Conservation (phyloP, 2,113 vertebrate species). For the Syngnathoides biaculeatus region DNA sequence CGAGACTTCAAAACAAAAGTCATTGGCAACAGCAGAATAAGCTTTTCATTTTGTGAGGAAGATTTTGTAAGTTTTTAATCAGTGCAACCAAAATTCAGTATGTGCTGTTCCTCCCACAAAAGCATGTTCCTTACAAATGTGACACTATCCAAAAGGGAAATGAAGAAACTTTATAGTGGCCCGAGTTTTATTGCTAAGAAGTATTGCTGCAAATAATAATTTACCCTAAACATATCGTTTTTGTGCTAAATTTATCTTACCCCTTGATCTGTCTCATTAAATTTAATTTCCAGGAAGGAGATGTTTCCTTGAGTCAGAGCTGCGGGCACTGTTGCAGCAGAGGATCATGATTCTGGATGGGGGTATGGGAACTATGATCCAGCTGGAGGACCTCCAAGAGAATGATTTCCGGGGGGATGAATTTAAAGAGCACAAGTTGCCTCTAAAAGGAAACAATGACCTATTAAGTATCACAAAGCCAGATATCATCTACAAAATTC, state of each 20-base stretch:
- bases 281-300: conserved; percentile 23
- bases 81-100: too few relatives aligned
- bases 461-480: conserved; percentile 89
- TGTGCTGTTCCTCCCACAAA: too few relatives aligned
- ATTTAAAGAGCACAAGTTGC: conserved; percentile 81
- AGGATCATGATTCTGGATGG: conserved; percentile 94
- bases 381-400: conserved; percentile 78
- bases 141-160: too few relatives aligned
- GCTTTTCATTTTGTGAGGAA: too few relatives aligned
- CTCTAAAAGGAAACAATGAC: conserved; percentile 93
- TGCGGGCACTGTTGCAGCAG: conserved; percentile 76
- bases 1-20: too few relatives aligned
- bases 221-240: too few relatives aligned
- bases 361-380: conserved; percentile 99
- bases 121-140: too few relatives aligned
- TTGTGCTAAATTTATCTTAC: neutral
- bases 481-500: conserved; percentile 83
- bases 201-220: too few relatives aligned
- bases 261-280: neutral
- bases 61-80: too few relatives aligned
- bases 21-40: too few relatives aligned
- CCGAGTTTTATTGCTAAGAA: too few relatives aligned
- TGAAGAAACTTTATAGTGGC: too few relatives aligned
- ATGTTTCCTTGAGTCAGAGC: conserved; percentile 69
- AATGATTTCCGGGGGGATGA: conserved; percentile 84